Base-by-base conservation (phyloP, 2,888 invertebrate species). In the Drosophila silvestris region DNA sequence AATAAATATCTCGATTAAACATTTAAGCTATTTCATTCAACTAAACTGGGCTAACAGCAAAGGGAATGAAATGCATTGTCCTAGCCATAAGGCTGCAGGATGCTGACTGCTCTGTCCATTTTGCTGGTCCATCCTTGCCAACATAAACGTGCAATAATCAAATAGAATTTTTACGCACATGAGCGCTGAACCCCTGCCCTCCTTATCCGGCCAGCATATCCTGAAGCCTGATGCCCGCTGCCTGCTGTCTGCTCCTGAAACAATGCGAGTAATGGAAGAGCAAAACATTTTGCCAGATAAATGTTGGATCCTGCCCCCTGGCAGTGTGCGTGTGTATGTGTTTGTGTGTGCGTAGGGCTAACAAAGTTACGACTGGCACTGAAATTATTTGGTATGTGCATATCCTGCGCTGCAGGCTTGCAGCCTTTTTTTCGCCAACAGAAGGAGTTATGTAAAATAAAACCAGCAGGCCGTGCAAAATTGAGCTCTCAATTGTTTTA, bases 401-500 rank as follows among this genome's bases (percentile, higher is more conserved):
- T 79, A 79, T 82, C 77, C 83, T 76, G 74, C 66, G 68, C 68
- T 69, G 74, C 79, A 75, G 75, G 68, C 74, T 22, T 22, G 54
- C 76, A 77, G 74, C 70, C 81, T 60, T 63, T 50, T 44, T 41
- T 39, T 22, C n/a, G 37, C 56, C 51, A 67, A 32, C 64, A 54
- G 62, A 60, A 57, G 66, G 64, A 79, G 76, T 81, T 86, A 83
- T 89, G 79, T 79, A 87, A 72, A 81, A 79, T 74, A 85, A 89
- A 81, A 80, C 64, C 85, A 79, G 61, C 78, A 74, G 63, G 76
- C 73, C 80, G 88, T 70, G 50, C 82, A 80, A 80, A 82, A 85
- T 90, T 87, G 89, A 90, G 85, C 79, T 77, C 82, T 85, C 89
- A 78, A 89, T 87, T 89, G 86, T 83, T 89, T 87, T 87, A 87